A percentile compares a stretch with the other conserved stretches of the same genome.
Evolutionary conservation across 2,888 invertebrate genomes (phyloP).

Genomic region (Megalurothrips usitatus): DNA sequence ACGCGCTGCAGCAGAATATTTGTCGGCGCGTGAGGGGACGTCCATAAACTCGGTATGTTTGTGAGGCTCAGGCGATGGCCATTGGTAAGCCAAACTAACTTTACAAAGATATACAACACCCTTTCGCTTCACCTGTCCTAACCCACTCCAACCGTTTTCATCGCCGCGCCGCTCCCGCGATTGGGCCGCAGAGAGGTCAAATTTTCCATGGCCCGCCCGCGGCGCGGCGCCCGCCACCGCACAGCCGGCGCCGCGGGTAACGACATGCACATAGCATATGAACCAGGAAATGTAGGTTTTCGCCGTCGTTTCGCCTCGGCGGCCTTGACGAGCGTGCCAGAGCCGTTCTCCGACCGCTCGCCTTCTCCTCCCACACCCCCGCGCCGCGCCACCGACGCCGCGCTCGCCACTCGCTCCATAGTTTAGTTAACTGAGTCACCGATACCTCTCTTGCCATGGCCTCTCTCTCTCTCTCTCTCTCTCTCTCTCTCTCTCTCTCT

Average conservation of each 20-base stretch:
- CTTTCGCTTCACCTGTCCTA: neutral
- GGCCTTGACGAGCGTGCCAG: slow-evolving; percentile 21
- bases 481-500: neutral
- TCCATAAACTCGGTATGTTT: too few relatives aligned
- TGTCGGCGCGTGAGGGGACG: too few relatives aligned
- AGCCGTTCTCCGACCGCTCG: neutral
- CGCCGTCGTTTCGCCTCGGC: neutral
- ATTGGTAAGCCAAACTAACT: neutral
- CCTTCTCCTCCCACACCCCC: neutral
- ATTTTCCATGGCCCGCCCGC: neutral
- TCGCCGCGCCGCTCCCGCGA: neutral
- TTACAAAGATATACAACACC: neutral
- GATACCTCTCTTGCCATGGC: neutral
- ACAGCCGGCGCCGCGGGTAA: neutral
- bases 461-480: slow-evolving; percentile 2
- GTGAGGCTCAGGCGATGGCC: too few relatives aligned
- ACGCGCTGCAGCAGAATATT: too few relatives aligned
- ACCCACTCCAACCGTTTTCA: neutral
- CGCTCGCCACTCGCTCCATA: slow-evolving; percentile 14
- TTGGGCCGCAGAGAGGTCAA: neutral
- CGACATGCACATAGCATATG: slow-evolving; percentile 17
- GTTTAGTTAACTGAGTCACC: slow-evolving; percentile 26
- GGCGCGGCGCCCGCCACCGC: too few relatives aligned
- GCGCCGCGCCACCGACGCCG: neutral
- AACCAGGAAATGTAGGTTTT: slow-evolving; percentile 23